A percentile compares a stretch with the other conserved stretches of the same genome.
Evolutionary conservation across 92 coral and sea anemone species (phyloP).

Genomic region (Pocillopora grandis): DNA sequence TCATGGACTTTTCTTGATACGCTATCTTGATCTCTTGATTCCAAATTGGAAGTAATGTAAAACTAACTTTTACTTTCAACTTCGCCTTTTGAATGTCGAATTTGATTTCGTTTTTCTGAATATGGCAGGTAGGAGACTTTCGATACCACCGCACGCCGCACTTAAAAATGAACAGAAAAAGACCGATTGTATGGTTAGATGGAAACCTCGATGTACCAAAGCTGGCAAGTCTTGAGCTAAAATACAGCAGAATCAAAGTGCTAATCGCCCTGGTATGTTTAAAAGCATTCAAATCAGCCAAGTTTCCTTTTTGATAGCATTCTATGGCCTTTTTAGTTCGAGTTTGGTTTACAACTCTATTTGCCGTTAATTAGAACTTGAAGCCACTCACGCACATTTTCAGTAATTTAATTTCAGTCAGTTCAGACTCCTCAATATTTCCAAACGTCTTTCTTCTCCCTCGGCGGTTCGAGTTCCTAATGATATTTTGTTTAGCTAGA

Average conservation of each 20-base stretch:
- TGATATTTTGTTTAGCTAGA: no score
- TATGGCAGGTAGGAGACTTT: conserved; percentile 24
- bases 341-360: no score
- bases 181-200: conserved; percentile 69
- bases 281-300: no score
- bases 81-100: neutral
- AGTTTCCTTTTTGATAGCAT: no score
- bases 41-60: no score
- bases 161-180: conserved; percentile 43
- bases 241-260: conserved; percentile 70
- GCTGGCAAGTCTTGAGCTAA: conserved; percentile 70
- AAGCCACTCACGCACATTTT: no score
- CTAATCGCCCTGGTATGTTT: conserved; percentile 44
- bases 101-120: neutral
- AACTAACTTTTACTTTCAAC: neutral
- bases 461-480: no score
- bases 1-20: neutral
- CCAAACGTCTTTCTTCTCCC: no score
- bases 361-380: no score
- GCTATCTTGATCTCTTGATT: neutral
- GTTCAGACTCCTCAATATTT: no score
- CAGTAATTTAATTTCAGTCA: no score
- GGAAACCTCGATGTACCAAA: conserved; percentile 61
- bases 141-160: fast-evolving
- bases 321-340: no score